Evolutionary conservation across 2,797 vertebrate species (phyloP), one percentile per base, ranked within the genome.

Genomic region (Parauchenoglanis punctatus): DNA sequence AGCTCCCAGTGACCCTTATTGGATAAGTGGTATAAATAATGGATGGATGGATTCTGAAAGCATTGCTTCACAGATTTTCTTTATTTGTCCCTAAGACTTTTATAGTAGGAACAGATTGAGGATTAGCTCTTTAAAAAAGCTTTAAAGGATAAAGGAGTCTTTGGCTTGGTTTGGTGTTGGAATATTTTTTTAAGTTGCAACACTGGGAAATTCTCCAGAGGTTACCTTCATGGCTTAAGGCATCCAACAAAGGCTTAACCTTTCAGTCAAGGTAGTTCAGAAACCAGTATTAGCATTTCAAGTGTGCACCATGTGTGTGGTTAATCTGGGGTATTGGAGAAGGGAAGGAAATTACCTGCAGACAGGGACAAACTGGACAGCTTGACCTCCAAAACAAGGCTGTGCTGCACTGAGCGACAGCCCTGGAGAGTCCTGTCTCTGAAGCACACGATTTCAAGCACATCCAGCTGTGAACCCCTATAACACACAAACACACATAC

Each of bases 381-480:
- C 87, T 95, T 95, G 93, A 99, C 95, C 93, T 97, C 96, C 90
- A 99, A 97, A 91, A 98, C 61, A 88, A 98, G 94, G 90, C 98
- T 99, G 94, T 99, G 99, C 25, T 96, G 92, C 88, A 97, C 90
- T 40, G 97, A 97, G 89, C 98, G 97, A 18, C 92, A 93, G 7
- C 98, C 99, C 90, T 99, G 98, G 92, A 98, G 93, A 63, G 98
- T 99, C 86, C 97, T 94, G 92, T 99, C 98, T 86, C 98, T 96
- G 92, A 98, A 98, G 93, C 98, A 99, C 61, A 99, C 93, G 81
- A 99, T 95, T 92, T 99, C 97, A 81, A 99, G 85, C 0, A 93
- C 90, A 86, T 96, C 96, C 91, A 98, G 85, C 88, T 90, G 85
- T 6, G 92, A 93, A 31, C 96, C 96, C 97, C 98, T 99, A 93